Base-by-base conservation (phyloP, 2,113 vertebrate species). In the Opisthocomus hoazin region DNA sequence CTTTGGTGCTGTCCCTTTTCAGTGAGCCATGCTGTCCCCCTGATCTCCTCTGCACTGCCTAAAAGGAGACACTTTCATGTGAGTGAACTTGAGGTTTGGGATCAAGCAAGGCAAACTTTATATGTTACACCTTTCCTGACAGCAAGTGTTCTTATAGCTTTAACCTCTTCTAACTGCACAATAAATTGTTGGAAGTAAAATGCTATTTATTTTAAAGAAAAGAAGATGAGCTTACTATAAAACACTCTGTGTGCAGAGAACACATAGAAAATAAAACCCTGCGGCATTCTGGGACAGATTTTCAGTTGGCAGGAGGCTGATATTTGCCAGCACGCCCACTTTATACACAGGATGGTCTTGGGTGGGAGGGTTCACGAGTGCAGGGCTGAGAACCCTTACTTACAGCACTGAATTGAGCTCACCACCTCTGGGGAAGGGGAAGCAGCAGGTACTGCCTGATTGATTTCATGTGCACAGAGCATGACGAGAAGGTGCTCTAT, bases 391-490 rank as follows among this genome's bases (percentile, higher is more conserved):
- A 74, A 60, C 8, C 15, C 18, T 46, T 37, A 19, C 17, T 16
- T 46, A 34, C 5, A 50, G 21, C 2, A 2, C 43, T 51, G 57
- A 70, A 39, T 21, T 15, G 9, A 71, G 26, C 6, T 51, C 16
- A 26, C 11, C 12, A 17, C 12, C 36, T 29, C 6, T 56, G 27
- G 32, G 48, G 57, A 56, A 30, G 32, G 12, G 18, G 39, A 60
- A 19, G 74, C 22, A 50, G 15, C 26, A 60, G 37, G 15, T 36
- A 14, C 36, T 21, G 9, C 15, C 39, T 56, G 39, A 12, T 11
- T 0, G 0, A 45, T 45, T 70, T 57, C 12, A 39, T 0, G 0
- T 22, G 10, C 34, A 27, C 7, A 5, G 54, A 57, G 20, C 0
- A 0, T 32, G 20, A 51, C 0, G 1, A 50, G 21, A 23, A 29